Evolutionary conservation across 2,888 invertebrate genomes (phyloP).

Genomic region (Ophonus ardosiacus): DNA sequence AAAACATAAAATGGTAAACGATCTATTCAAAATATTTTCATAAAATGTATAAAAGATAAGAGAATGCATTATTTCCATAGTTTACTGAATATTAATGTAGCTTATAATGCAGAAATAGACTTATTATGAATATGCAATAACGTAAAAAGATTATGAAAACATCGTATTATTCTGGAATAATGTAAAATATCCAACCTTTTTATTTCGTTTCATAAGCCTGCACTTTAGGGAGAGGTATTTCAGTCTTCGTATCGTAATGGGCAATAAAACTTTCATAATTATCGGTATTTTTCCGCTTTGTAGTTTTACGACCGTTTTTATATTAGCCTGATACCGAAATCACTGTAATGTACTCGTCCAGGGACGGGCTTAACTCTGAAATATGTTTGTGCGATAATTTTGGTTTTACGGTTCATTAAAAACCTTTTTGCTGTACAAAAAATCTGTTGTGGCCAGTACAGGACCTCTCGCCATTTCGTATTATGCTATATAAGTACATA

Average conservation of each 20-base stretch:
- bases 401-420: no score
- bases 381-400: no score
- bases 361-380: not conserved
- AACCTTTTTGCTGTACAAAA: no score
- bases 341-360: not conserved
- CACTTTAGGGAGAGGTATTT: not conserved
- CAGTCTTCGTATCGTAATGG: not conserved
- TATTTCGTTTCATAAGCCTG: not conserved
- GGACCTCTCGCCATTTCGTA: no score
- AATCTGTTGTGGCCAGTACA: no score
- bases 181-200: not conserved
- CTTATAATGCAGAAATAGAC: not conserved
- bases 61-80: not conserved
- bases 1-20: not conserved
- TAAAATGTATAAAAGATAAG: not conserved
- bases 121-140: not conserved
- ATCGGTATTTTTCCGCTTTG: not conserved
- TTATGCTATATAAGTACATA: no score
- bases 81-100: not conserved
- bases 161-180: not conserved
- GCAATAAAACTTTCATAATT: conserved; percentile 7
- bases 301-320: conserved; percentile 9
- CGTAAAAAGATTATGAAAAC: not conserved
- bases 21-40: not conserved
- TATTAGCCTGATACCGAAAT: not conserved